Evolutionary conservation across 2,113 vertebrate genomes (phyloP).

Genomic region (Caranx ignobilis): DNA sequence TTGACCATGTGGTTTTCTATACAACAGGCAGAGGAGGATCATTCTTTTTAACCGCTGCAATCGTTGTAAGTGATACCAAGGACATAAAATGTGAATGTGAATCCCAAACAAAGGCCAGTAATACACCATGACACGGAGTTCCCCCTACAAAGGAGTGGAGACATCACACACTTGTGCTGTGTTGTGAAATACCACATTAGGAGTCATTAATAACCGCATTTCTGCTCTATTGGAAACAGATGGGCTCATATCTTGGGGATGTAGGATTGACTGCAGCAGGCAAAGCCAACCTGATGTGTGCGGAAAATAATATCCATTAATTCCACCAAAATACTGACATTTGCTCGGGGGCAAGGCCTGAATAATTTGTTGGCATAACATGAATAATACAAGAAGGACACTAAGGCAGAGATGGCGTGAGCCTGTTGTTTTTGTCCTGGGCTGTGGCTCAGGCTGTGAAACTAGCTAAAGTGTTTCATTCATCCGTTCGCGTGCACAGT

Average conservation of each 20-base stretch:
- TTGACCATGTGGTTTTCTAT: constrained; percentile 56
- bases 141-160: constrained; percentile 8
- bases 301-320: constrained; percentile 11
- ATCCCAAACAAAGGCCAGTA: constrained; percentile 36
- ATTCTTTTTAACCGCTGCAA: constrained; percentile 54
- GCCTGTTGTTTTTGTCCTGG: not conserved
- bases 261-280: constrained; percentile 5
- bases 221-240: not conserved
- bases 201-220: constrained; percentile 29
- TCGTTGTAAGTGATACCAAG: constrained; percentile 53
- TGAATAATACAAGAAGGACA: constrained; percentile 55
- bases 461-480: constrained; percentile 26
- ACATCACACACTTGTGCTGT: not conserved
- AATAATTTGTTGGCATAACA: constrained; percentile 58
- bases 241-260: constrained; percentile 39
- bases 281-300: not conserved
- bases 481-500: constrained; percentile 42
- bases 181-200: constrained; percentile 8
- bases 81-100: constrained; percentile 46
- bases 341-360: constrained; percentile 9
- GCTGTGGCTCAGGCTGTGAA: constrained; percentile 19
- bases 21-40: constrained; percentile 32
- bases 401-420: constrained; percentile 8
- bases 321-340: constrained; percentile 23
- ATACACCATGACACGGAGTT: constrained; percentile 21